phyloP scores from a whole-genome alignment of 2,113 vertebrate genomes.

The Chaetodon trifascialis region DNA sequence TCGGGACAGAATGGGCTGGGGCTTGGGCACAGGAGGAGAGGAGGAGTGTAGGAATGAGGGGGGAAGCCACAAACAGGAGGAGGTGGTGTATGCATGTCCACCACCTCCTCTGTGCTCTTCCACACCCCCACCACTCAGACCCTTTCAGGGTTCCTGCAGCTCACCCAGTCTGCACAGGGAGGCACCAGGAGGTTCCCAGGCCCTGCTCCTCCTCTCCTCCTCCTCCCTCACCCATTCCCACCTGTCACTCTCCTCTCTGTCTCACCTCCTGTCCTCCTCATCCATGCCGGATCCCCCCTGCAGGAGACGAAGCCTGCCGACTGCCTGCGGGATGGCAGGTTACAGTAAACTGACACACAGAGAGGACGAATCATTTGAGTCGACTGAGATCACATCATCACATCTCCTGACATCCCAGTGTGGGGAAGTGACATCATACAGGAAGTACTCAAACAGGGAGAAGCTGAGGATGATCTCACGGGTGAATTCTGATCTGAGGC shows the following conservation, averaged over 20 bases:
- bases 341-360: slow-evolving; percentile 30
- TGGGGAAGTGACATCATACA: slow-evolving; percentile 32
- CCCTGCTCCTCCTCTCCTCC: slow-evolving; percentile 52
- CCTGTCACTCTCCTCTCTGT: slow-evolving; percentile 55
- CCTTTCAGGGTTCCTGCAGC: slow-evolving; percentile 39
- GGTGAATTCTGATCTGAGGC: slow-evolving; percentile 10
- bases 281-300: not conserved
- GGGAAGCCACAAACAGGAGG: not conserved
- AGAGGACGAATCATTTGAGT: slow-evolving; percentile 23
- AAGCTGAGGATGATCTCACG: slow-evolving; percentile 56
- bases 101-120: slow-evolving; percentile 14
- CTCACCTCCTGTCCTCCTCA: slow-evolving; percentile 52
- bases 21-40: not conserved
- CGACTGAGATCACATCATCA: slow-evolving; percentile 7
- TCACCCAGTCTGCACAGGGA: slow-evolving; percentile 33
- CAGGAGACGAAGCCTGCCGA: slow-evolving; percentile 65
- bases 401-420: slow-evolving; percentile 7
- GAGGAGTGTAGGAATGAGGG: not conserved
- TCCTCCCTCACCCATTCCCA: slow-evolving; percentile 52
- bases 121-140: not conserved
- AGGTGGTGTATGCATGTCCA: not conserved
- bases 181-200: slow-evolving; percentile 39
- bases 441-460: slow-evolving; percentile 29
- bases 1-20: not conserved
- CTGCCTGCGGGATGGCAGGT: not conserved